phyloP scores from a whole-genome alignment of 2,888 invertebrate genomes.

The Folsomia manolachei region DNA sequence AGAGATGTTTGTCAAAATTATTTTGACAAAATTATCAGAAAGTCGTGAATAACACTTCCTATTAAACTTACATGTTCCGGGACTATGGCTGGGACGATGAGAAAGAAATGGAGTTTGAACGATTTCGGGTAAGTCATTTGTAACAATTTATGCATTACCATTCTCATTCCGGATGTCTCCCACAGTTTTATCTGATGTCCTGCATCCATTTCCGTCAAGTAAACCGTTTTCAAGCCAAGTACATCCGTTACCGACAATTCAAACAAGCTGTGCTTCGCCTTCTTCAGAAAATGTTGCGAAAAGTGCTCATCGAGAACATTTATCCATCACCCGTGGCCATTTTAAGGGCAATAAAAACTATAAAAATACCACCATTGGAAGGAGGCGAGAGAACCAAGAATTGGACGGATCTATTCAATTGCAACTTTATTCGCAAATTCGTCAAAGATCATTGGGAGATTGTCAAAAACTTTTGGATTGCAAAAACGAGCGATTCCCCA shows the following conservation, averaged over 20 bases:
- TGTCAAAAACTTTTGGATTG: conserved; percentile 16
- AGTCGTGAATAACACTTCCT: too few relatives aligned
- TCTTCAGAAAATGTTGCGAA: conserved; percentile 12
- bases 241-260: conserved; percentile 28
- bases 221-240: conserved; percentile 23
- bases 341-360: conserved; percentile 22
- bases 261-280: conserved; percentile 22
- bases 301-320: conserved; percentile 20
- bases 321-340: conserved; percentile 27
- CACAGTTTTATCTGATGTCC: conserved; percentile 31
- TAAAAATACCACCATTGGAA: conserved; percentile 29
- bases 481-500: conserved; percentile 13
- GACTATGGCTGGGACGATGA: conserved; percentile 37
- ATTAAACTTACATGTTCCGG: too few relatives aligned
- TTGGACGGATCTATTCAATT: conserved; percentile 25
- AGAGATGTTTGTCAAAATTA: too few relatives aligned
- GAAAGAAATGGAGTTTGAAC: conserved; percentile 27
- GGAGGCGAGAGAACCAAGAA: conserved; percentile 22
- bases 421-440: conserved; percentile 17
- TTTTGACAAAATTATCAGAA: too few relatives aligned
- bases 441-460: conserved; percentile 8
- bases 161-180: too few relatives aligned
- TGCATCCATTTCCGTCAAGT: conserved; percentile 30
- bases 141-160: background rate
- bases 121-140: conserved; percentile 24